Evolutionary conservation across 2,797 vertebrate species (phyloP).

Genomic region (Nyctalus aviator): DNA sequence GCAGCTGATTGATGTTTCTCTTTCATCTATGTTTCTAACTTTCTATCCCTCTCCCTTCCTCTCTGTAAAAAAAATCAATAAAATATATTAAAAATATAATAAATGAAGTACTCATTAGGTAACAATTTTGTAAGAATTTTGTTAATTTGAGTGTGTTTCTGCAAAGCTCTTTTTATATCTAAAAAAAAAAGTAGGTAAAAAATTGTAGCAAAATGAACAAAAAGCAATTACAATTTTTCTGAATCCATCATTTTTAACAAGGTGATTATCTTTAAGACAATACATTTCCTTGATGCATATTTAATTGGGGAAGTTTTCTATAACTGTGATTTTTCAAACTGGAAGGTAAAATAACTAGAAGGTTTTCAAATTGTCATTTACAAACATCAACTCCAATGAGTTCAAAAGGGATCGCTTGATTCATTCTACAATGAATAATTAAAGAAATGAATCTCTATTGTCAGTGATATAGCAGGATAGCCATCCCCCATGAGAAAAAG

Average conservation of each 20-base stretch:
- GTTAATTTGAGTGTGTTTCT: background rate
- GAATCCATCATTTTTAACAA: background rate
- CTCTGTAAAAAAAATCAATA: too few relatives aligned
- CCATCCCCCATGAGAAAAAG: background rate
- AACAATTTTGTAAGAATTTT: constrained; percentile 16
- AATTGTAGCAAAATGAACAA: constrained; percentile 14
- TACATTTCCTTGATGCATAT: background rate
- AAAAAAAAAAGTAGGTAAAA: background rate
- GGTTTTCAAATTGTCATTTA: background rate
- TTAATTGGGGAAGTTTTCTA: background rate
- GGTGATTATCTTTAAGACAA: background rate
- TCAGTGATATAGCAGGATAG: background rate
- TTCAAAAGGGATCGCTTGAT: background rate
- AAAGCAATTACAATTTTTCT: background rate
- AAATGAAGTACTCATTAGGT: background rate
- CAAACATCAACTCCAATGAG: background rate
- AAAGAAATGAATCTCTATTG: background rate
- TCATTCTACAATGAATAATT: background rate
- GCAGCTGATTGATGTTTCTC: too few relatives aligned
- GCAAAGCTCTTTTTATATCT: background rate
- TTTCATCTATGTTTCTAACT: too few relatives aligned
- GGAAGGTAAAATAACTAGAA: background rate
- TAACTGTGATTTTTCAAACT: background rate
- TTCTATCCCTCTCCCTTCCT: too few relatives aligned
- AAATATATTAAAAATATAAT: background rate